Conservation (phyloP, 2,888 invertebrate genomes). For the Trachelus troglodyta region DNA sequence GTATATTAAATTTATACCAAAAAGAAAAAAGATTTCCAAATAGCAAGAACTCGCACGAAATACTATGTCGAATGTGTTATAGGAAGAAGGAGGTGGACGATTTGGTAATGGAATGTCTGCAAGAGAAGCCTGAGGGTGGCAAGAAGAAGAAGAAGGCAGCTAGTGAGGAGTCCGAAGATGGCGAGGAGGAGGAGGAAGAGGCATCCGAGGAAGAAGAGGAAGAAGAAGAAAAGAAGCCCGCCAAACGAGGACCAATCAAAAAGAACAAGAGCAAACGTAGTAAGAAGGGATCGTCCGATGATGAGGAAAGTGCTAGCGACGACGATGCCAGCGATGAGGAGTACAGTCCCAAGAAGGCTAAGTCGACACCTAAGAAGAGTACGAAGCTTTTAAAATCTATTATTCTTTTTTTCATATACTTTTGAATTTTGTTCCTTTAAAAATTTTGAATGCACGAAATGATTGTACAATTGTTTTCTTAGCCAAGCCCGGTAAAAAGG, state of each 20-base stretch:
- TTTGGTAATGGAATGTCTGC: conserved; percentile 82
- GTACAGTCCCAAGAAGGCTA: conserved; percentile 72
- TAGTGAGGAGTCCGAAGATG: conserved; percentile 66
- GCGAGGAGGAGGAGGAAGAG: conserved; percentile 68
- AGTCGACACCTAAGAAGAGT: conserved; percentile 70
- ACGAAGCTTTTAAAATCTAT: conserved; percentile 34
- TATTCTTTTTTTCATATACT: not conserved
- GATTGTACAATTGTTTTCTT: not conserved
- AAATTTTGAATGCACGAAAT: not conserved
- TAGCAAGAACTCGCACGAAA: not conserved
- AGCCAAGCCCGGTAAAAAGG: conserved; percentile 64
- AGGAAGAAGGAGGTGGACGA: conserved; percentile 90
- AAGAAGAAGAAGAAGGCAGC: conserved; percentile 66
- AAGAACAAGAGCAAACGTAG: conserved; percentile 68
- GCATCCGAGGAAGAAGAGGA: conserved; percentile 68
- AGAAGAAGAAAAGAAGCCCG: conserved; percentile 71
- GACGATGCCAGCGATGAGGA: conserved; percentile 72
- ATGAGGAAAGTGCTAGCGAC: conserved; percentile 69
- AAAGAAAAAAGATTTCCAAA: not conserved
- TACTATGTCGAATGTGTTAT: conserved; percentile 30
- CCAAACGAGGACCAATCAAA: conserved; percentile 70
- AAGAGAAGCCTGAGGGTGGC: conserved; percentile 64
- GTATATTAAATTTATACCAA: not conserved
- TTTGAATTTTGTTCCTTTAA: not conserved
- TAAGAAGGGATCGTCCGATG: conserved; percentile 66